Evolutionary conservation across 2,113 vertebrate genomes (phyloP), one percentile per base, ranked within the genome.

Genomic region (Axis porcinus): DNA sequence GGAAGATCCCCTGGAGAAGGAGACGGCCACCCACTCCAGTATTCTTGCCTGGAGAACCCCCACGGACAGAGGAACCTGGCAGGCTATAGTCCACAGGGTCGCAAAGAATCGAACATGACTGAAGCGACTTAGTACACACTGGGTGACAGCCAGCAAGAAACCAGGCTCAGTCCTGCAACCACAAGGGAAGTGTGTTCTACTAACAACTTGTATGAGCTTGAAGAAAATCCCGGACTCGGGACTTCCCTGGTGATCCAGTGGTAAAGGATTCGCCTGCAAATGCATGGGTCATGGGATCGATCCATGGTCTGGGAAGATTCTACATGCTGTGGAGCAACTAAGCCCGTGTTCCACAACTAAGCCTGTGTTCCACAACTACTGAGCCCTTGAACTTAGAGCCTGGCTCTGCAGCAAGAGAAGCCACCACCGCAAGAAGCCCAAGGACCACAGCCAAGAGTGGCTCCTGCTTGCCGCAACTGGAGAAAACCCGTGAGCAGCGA

Each of bases 101-200:
- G 0, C 64, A 36, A 23, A 70, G 64, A 36, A 21, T 36, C 2
- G 0, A n/a, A 36, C 10, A 2, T 0, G 10, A 70, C 19, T 40
- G 19, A 70, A 70, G n/a, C 0, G 0, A 70, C 19, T 70, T 70
- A 70, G n/a, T 13, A 70, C 67, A 70, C n/a, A 3, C 62, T 33
- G 79, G 43, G 87, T 76, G 11, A 17, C 11, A 91, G 86, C 27
- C 54, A 52, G 27, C 14, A 74, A 40, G 89, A 64, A 64, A 16
- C 21, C 23, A 60, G 64, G 19, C 28, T 85, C n/a, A 62, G 43
- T 76, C 64, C 87, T 62, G n/a, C 15, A 15, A 23, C 19, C 55
- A 50, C 25, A 58, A 91, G 54, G 55, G 54, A 15, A 15, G 7
- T 45, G 21, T 23, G 9, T 79, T 62, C 70, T 91, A n/a, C 57